Evolutionary conservation across 2,113 vertebrate genomes (phyloP).

Genomic region (Oryzias woworae): DNA sequence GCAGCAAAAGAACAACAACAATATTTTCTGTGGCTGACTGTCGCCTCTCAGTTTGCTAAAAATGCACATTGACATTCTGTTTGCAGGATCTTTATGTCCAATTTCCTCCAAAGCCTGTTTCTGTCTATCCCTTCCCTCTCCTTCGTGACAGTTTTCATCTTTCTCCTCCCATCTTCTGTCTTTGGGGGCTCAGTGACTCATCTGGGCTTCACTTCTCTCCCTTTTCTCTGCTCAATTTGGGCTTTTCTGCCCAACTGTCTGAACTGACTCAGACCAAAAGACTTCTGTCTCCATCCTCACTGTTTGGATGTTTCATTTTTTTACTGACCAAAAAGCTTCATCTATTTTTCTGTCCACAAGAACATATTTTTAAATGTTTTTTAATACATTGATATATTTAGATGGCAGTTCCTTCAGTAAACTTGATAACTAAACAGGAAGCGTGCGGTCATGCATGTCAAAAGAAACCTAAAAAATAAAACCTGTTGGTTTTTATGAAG

Average conservation of each 20-base stretch:
- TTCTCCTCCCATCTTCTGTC: slow-evolving; percentile 27
- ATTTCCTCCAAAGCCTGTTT: slow-evolving; percentile 1
- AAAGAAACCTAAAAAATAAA: no score
- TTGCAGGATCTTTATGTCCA: slow-evolving; percentile 29
- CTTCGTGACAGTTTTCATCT: slow-evolving; percentile 13
- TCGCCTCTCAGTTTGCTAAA: not conserved
- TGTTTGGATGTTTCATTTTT: not conserved
- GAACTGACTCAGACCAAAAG: slow-evolving; percentile 42
- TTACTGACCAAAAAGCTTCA: not conserved
- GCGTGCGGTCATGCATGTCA: no score
- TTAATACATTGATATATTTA: no score
- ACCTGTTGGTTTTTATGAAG: no score
- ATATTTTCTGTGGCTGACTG: accelerated
- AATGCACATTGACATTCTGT: slow-evolving; percentile 14
- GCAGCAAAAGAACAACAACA: no score
- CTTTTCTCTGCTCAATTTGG: not conserved
- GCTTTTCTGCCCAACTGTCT: slow-evolving; percentile 22
- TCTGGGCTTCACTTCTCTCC: slow-evolving; percentile 12
- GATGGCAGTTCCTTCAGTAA: no score
- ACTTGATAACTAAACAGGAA: no score
- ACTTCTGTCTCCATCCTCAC: slow-evolving; percentile 27
- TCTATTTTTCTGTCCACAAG: not conserved
- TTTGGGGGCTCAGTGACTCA: slow-evolving; percentile 50
- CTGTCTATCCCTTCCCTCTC: slow-evolving; percentile 1
- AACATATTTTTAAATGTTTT: no score